These are phyloP conservation scores for Apostichopus parvimensis DNA, from an alignment of 35 echinoderm and acorn worm species.

Conservation along the genomic window DNA sequence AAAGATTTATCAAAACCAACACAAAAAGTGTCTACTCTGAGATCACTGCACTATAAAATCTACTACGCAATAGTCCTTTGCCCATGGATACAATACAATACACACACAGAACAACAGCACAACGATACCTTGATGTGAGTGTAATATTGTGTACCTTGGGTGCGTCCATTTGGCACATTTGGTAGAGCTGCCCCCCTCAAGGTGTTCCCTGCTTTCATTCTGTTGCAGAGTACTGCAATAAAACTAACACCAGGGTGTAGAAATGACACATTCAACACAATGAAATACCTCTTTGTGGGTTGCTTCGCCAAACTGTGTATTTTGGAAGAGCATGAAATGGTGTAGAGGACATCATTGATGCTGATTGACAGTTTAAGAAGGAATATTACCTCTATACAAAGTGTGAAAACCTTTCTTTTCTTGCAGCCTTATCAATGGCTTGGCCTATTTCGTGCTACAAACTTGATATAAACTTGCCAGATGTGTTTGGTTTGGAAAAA, in stretches of 20 bases:
- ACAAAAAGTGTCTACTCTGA: no score
- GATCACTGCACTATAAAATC: no score
- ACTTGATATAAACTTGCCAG: not conserved
- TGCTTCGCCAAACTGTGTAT: not conserved
- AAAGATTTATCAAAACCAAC: no score
- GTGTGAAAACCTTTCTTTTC: not conserved
- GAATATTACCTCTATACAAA: not conserved
- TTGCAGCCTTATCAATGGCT: not conserved
- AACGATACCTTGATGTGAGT: no score
- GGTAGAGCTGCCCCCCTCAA: not conserved
- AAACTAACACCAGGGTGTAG: conserved; percentile 7
- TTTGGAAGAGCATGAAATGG: not conserved
- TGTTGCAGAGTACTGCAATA: not conserved
- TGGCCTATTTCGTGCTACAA: not conserved
- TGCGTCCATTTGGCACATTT: not conserved
- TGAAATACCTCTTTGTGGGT: not conserved
- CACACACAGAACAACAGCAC: no score
- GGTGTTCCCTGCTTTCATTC: not conserved
- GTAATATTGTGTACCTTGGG: no score
- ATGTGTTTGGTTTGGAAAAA: not conserved
- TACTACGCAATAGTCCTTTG: no score
- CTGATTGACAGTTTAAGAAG: not conserved
- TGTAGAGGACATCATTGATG: not conserved
- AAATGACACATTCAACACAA: not conserved
- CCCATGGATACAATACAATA: no score